Conservation (phyloP, 2,888 invertebrate genomes). For the Palloptera scutellata region DNA sequence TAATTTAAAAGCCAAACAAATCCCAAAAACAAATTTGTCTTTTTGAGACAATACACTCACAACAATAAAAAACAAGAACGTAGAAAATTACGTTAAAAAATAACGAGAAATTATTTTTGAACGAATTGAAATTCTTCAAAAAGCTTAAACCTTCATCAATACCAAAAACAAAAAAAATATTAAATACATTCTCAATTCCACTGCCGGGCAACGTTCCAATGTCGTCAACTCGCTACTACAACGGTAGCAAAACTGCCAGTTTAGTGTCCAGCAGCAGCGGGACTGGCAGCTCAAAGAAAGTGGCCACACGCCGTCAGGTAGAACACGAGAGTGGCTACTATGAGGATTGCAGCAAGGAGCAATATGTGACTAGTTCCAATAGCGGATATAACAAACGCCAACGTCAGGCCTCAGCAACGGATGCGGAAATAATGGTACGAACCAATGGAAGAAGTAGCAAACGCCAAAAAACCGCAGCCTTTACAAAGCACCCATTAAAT, state of each 20-base stretch:
- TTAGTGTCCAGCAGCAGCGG: slow-evolving; percentile 16
- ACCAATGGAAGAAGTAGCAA: slow-evolving; percentile 31
- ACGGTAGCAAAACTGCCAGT: slow-evolving; percentile 23
- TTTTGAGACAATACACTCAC: neutral
- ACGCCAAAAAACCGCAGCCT: slow-evolving; percentile 33
- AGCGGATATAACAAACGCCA: slow-evolving; percentile 39
- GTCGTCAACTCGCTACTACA: slow-evolving; percentile 40
- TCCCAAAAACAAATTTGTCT: neutral
- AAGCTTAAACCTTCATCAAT: neutral
- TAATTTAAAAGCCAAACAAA: neutral
- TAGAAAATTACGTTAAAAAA: slow-evolving; percentile 33
- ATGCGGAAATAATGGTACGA: neutral
- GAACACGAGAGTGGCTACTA: slow-evolving; percentile 86
- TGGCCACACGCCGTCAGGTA: slow-evolving; percentile 72
- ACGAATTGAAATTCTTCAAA: slow-evolving; percentile 1
- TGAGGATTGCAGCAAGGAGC: slow-evolving; percentile 64
- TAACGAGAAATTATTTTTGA: slow-evolving; percentile 14
- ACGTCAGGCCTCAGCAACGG: slow-evolving; percentile 29
- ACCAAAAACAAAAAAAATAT: slow-evolving; percentile 9
- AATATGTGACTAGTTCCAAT: slow-evolving; percentile 25
- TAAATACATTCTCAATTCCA: slow-evolving; percentile 9
- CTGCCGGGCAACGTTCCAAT: slow-evolving; percentile 26
- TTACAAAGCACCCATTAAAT: slow-evolving; percentile 15
- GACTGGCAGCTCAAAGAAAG: slow-evolving; percentile 58
- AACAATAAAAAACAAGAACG: slow-evolving; percentile 29